phyloP scores from a whole-genome alignment of 2,797 vertebrate genomes.

The Cynopterus sphinx region DNA sequence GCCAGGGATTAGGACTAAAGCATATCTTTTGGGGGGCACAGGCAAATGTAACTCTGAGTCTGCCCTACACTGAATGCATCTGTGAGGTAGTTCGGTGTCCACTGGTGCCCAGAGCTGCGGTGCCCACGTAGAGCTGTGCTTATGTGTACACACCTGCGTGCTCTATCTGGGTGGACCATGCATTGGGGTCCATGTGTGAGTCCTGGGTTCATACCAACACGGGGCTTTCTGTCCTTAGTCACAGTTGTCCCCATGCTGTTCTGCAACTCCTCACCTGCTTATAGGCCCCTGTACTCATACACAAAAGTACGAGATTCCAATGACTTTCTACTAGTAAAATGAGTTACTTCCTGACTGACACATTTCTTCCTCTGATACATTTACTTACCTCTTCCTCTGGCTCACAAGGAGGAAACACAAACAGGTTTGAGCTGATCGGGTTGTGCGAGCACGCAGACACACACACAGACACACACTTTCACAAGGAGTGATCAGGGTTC shows the following conservation, averaged over 20 bases:
- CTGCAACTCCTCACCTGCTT: background rate
- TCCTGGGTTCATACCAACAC: background rate
- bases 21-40: no score
- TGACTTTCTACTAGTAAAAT: background rate
- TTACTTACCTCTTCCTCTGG: background rate
- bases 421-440: background rate
- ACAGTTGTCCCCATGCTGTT: no score
- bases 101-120: fast-evolving
- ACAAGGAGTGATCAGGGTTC: background rate
- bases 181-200: background rate
- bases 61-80: no score
- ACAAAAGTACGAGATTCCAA: background rate
- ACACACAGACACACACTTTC: background rate
- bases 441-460: no score
- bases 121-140: fast-evolving
- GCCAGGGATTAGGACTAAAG: background rate
- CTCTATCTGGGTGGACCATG: background rate
- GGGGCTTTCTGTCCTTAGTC: background rate
- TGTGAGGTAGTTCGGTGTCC: background rate
- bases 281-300: background rate
- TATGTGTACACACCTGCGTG: fast-evolving
- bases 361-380: background rate
- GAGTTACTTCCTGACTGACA: background rate
- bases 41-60: background rate
- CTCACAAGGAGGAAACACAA: background rate